Conservation (phyloP, 2,113 vertebrate genomes). For the human region GRCh38 chr3:46810001-46810500, state of each 20-base stretch:
- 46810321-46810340: not conserved
- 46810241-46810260: not conserved
- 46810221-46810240: not conserved
- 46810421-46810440: not conserved
- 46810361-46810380: not conserved
- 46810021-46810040: not conserved
- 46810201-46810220: not conserved
- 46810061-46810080: not conserved
- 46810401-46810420: not conserved
- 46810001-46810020: not conserved
- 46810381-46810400: not conserved
- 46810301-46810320: fast-evolving
- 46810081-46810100: not conserved
- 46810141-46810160: constrained; percentile 57
- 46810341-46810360: not conserved
- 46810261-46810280: not conserved
- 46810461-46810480: not conserved
- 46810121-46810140: not conserved
- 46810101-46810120: not conserved
- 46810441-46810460: not conserved
- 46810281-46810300: not conserved
- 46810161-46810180: constrained; percentile 41
- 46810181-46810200: constrained; percentile 42
- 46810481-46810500: not conserved
- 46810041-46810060: not conserved